Evolutionary conservation across 1,140 invertebrate genomes (phyloP).

Genomic region (Manduca sexta): DNA sequence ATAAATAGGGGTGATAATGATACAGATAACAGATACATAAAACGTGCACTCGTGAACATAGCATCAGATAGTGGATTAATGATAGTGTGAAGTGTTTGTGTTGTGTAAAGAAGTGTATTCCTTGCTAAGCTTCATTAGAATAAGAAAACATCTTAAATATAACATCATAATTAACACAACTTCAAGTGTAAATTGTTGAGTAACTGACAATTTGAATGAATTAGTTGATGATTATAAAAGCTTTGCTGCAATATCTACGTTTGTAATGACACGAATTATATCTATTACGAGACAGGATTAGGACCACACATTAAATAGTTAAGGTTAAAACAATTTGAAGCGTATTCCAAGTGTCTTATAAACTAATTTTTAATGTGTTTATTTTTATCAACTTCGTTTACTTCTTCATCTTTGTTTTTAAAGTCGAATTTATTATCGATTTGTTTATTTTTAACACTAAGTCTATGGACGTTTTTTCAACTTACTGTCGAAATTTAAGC

Average conservation of each 20-base stretch:
- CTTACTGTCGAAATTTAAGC: slow-evolving; percentile 98
- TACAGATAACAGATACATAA: slow-evolving; percentile 2
- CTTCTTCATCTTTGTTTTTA: too few species aligned
- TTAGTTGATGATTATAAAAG: slow-evolving; percentile 61
- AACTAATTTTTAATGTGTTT: neutral
- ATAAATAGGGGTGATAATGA: slow-evolving; percentile 12
- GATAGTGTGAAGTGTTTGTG: slow-evolving; percentile 7
- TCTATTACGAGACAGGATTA: slow-evolving; percentile 40
- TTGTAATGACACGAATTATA: slow-evolving; percentile 29
- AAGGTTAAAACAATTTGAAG: slow-evolving; percentile 21
- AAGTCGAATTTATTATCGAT: too few species aligned
- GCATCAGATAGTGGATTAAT: neutral
- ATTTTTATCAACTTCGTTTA: neutral
- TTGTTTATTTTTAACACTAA: too few species aligned
- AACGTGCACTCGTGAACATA: neutral
- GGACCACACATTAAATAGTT: slow-evolving; percentile 24
- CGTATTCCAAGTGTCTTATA: neutral
- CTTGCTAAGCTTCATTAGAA: slow-evolving; percentile 11
- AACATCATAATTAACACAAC: slow-evolving; percentile 10
- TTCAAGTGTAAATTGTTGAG: slow-evolving; percentile 42
- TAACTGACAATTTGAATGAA: slow-evolving; percentile 40
- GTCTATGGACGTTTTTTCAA: slow-evolving; percentile 31
- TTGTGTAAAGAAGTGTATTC: slow-evolving; percentile 9
- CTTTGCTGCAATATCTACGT: slow-evolving; percentile 59
- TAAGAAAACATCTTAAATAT: slow-evolving; percentile 70